Conservation (phyloP, 2,797 vertebrate genomes). For the Rhinogobio ventralis region DNA sequence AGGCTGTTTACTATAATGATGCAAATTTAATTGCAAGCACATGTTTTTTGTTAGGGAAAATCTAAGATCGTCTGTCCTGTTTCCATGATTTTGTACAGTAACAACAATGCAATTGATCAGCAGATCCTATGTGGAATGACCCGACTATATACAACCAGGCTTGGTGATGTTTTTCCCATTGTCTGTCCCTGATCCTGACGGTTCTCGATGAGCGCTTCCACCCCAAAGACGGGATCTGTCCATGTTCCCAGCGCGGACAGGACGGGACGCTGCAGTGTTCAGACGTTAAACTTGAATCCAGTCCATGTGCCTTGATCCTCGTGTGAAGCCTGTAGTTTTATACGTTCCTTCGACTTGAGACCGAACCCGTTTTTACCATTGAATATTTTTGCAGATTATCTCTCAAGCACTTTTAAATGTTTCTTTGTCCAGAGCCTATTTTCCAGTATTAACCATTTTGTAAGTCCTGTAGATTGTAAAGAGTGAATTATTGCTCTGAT, state of each 20-base stretch:
- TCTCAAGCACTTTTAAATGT: not conserved
- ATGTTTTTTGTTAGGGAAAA: not conserved
- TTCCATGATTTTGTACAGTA: not conserved
- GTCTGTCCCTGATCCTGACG: not conserved
- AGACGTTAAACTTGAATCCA: constrained; percentile 16
- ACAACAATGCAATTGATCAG: not conserved
- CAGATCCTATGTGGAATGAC: not conserved
- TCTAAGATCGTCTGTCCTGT: not conserved
- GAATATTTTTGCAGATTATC: constrained; percentile 8
- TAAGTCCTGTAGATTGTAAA: not conserved
- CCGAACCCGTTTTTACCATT: not conserved
- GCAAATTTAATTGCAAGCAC: not conserved
- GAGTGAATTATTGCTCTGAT: not conserved
- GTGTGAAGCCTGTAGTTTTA: not conserved
- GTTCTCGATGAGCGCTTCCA: not conserved
- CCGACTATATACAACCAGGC: accelerated
- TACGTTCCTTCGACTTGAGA: not conserved
- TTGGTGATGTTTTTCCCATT: not conserved
- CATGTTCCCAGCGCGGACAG: not conserved
- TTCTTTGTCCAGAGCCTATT: not conserved
- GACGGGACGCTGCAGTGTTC: not conserved
- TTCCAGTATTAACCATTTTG: not conserved
- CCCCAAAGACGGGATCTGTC: not conserved
- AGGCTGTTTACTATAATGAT: not conserved
- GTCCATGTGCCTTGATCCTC: constrained; percentile 43